Base-by-base conservation (phyloP, 2,797 vertebrate genomes). In the Otus scops region DNA sequence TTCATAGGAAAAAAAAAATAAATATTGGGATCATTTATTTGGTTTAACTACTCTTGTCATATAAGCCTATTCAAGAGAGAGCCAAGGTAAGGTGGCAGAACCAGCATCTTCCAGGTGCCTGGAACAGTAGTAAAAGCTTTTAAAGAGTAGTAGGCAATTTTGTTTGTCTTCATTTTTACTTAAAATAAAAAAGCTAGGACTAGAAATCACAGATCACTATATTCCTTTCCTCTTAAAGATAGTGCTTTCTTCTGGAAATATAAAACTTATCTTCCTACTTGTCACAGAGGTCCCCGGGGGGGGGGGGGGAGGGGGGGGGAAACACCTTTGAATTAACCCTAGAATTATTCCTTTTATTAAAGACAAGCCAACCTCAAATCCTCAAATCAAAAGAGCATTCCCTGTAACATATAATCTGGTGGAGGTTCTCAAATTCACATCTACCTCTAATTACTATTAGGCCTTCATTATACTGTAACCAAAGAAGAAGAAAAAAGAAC, bases 121-220 rank as follows among this genome's bases (percentile, higher is more conserved):
- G 8, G 47, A 86, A 65, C 13, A 68, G 17, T 3, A 61, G 38
- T 11, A 74, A 89, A 85, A 85, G 65, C 36, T 92, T 92, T 91
- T 61, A 59, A 88, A 89, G 68, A 79, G 34, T 32, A 81, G 39
- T 19, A 63, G 59, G 22, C 18, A 39, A 54, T 85, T 83, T 51
- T 87, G 22, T 63, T 84, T 73, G 20, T 63, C 63, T 91, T 85
- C 26, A 20, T 54, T 81, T 75, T 59, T 70, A 69, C 41, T 89
- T 84, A 75, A 92, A 92, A 96, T 61, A 85, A 83, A 80, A 94
- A 68, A 65, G 15, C n/a, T 43, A 64, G 30, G 54, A 74, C 61
- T 54, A 70, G 54, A 94, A 87, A 75, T 89, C 85, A 81, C 15
- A 83, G 34, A 81, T 84, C 38, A 59, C 13, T 50, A 41, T 41